These are phyloP conservation scores for Pseudomyrmex sp. DNA, from an alignment of 1,140 invertebrate species.

Conservation along the genomic window DNA sequence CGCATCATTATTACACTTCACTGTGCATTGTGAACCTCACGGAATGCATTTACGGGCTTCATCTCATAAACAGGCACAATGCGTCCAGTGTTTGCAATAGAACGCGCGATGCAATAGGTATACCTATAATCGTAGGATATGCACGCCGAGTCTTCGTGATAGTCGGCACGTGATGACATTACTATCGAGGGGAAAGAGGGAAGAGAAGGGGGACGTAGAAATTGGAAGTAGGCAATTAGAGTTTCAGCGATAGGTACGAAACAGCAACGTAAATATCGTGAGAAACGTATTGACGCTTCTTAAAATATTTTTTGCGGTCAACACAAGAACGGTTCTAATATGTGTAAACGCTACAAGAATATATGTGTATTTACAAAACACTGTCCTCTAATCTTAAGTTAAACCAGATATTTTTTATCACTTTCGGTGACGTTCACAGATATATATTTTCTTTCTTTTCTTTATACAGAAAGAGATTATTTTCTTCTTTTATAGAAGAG, in stretches of 20 bases:
- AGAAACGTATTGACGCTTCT: neutral
- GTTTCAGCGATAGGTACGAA: slow-evolving; percentile 1
- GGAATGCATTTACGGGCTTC: slow-evolving; percentile 42
- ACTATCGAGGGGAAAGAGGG: neutral
- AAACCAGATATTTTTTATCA: too few relatives aligned
- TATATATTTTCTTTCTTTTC: neutral
- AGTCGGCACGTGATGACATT: slow-evolving; percentile 35
- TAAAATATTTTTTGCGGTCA: neutral
- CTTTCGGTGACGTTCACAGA: neutral
- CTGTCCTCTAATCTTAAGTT: too few relatives aligned
- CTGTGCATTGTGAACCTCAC: slow-evolving; percentile 25
- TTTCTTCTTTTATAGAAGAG: too few relatives aligned
- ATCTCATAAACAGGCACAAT: slow-evolving; percentile 49
- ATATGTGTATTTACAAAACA: too few relatives aligned
- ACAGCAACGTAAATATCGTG: neutral
- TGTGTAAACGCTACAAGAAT: too few relatives aligned
- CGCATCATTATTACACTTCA: slow-evolving; percentile 16
- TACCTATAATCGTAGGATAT: slow-evolving; percentile 32
- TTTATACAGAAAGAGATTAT: too few relatives aligned
- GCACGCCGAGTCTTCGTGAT: neutral
- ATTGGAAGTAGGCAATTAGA: slow-evolving; percentile 30
- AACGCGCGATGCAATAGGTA: slow-evolving; percentile 36
- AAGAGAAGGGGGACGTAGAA: neutral
- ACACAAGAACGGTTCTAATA: too few relatives aligned
- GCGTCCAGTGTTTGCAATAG: slow-evolving; percentile 42